Conservation (phyloP, 2,113 vertebrate genomes). For the Embiotoca jacksoni region DNA sequence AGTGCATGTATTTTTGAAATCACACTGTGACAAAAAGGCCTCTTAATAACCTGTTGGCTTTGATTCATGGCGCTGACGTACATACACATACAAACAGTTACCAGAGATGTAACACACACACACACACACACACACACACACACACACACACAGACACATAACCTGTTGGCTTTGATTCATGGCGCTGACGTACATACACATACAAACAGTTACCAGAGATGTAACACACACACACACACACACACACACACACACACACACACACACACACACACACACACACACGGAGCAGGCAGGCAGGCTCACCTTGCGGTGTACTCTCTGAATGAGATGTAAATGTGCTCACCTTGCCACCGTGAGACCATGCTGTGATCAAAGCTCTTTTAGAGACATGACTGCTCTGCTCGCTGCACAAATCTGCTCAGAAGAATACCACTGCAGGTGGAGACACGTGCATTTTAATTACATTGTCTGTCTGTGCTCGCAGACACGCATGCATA, state of each 20-base stretch:
- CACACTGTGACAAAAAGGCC: neutral
- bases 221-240: neutral
- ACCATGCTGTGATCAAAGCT: slow-evolving; percentile 75
- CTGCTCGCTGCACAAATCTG: slow-evolving; percentile 47
- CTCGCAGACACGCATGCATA: neutral
- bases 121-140: slow-evolving; percentile 7
- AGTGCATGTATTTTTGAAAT: neutral
- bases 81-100: neutral
- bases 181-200: neutral
- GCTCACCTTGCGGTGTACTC: slow-evolving; percentile 61
- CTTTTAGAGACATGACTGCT: slow-evolving; percentile 51
- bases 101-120: neutral
- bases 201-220: neutral
- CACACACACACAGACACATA: neutral
- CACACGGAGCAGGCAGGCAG: neutral
- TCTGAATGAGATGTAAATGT: slow-evolving; percentile 73
- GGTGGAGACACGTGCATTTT: slow-evolving; percentile 52
- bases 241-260: slow-evolving; percentile 3
- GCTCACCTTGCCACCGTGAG: slow-evolving; percentile 38
- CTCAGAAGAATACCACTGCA: slow-evolving; percentile 48
- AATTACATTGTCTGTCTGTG: slow-evolving; percentile 53
- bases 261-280: neutral
- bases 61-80: neutral
- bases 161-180: slow-evolving; percentile 9
- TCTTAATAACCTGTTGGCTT: slow-evolving; percentile 12